Base-by-base conservation (phyloP, 2,888 invertebrate genomes). In the Acleris literana region DNA sequence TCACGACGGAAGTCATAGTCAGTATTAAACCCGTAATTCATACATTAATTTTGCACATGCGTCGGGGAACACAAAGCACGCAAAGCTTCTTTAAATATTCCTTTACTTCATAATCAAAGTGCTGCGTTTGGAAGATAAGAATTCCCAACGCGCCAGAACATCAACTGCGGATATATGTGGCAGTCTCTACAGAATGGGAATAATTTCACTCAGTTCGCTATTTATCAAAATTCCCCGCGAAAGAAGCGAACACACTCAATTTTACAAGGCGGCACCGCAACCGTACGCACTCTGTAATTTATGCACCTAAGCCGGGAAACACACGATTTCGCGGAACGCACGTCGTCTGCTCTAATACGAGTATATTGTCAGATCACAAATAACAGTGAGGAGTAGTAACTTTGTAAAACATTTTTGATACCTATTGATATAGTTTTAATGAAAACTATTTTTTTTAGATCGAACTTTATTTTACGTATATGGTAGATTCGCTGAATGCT, bases 91-190 rank as follows among this genome's bases (percentile, higher is more conserved):
- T 90, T 86, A 89, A 90, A 90, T 90, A 92, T 91, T 90, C 88
- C 85, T 85, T 85, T 84, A 85, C 80, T 84, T 86, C 83, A 85
- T 90, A 91, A 90, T 92, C 90, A 91, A 90, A 90, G 86, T 87
- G 87, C 89, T 91, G 90, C 82, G 89, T 90, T 84, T 77, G 81
- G 77, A 75, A 87, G 91, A 91, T 92, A 91, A 91, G 90, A 89
- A 90, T 90, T 88, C 86, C 84, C 85, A 70, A 77, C 84, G 86
- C 85, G 84, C 83, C 81, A 76, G 77, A 80, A 80, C 78, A 81
- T 75, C 75, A 74, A 75, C 79, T 79, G 69, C 63, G 72, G 71
- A 76, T 79, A 79, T 81, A 78, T 80, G 80, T 76, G 77, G 74
- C 80, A 83, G 81, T 84, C 85, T 83, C 80, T 81, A 83, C 72